A percentile compares a stretch with the other conserved stretches of the same genome.
Conservation (phyloP, 2,113 vertebrate species). For the Apodemus speciosus region DNA sequence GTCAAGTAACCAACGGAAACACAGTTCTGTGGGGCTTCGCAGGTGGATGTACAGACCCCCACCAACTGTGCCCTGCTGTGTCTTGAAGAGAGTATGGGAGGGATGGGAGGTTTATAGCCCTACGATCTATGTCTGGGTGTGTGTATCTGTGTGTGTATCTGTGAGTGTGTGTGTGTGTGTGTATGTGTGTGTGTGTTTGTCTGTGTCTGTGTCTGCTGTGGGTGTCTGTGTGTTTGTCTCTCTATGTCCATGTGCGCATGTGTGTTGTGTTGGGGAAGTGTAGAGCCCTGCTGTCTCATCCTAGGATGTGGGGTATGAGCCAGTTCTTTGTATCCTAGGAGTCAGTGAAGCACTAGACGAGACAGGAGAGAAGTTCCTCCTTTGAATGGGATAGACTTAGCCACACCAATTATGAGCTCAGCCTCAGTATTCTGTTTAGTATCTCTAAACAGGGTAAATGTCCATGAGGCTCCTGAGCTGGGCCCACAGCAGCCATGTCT, state of each 20-base stretch:
- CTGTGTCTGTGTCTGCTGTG: too few species aligned
- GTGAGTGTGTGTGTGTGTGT: background rate
- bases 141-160: background rate
- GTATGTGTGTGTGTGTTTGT: background rate
- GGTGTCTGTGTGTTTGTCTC: background rate
- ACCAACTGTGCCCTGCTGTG: background rate
- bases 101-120: background rate
- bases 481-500: background rate
- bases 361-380: background rate
- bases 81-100: background rate
- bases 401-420: background rate
- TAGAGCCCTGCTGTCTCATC: background rate
- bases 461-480: background rate
- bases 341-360: background rate
- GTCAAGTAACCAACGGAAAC: background rate
- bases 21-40: background rate
- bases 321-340: background rate
- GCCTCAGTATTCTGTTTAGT: constrained; percentile 6
- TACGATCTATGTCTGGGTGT: background rate
- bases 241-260: background rate
- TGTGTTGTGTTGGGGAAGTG: background rate
- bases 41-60: background rate
- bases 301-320: background rate
- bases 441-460: background rate
- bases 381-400: background rate